These are phyloP conservation scores for Lytechinus pictus DNA, from an alignment of 35 echinoderm and acorn worm species.

Conservation along the genomic window DNA sequence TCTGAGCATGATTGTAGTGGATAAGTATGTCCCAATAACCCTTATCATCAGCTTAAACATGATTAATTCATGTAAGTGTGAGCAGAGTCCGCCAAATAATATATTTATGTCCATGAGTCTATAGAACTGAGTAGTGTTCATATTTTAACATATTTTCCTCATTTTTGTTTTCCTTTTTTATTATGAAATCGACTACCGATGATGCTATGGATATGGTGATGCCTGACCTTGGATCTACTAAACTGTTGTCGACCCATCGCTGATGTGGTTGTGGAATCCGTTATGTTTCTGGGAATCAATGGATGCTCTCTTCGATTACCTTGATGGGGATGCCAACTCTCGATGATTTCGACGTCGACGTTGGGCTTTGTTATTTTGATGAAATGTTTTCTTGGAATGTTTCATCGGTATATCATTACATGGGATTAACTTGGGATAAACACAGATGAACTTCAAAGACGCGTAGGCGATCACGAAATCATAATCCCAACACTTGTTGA, in stretches of 20 bases:
- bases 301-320: neutral
- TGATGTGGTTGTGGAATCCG: neutral
- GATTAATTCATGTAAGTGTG: neutral
- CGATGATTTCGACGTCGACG: neutral
- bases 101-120: neutral
- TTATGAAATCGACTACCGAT: neutral
- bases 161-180: conserved; percentile 1
- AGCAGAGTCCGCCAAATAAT: neutral
- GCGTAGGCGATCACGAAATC: conserved; percentile 79
- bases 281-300: neutral
- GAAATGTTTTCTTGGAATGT: neutral
- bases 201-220: neutral
- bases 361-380: neutral
- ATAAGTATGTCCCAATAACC: neutral
- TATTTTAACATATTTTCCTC: neutral
- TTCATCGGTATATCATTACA: neutral
- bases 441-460: conserved; percentile 66
- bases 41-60: neutral
- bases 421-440: neutral
- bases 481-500: conserved; percentile 80
- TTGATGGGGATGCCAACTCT: neutral
- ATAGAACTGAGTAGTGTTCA: neutral
- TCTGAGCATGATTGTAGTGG: neutral
- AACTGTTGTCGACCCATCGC: neutral
- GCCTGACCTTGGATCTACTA: neutral